phyloP scores from a whole-genome alignment of 1,140 invertebrate genomes.

The Macrobrachium rosenbergii region DNA sequence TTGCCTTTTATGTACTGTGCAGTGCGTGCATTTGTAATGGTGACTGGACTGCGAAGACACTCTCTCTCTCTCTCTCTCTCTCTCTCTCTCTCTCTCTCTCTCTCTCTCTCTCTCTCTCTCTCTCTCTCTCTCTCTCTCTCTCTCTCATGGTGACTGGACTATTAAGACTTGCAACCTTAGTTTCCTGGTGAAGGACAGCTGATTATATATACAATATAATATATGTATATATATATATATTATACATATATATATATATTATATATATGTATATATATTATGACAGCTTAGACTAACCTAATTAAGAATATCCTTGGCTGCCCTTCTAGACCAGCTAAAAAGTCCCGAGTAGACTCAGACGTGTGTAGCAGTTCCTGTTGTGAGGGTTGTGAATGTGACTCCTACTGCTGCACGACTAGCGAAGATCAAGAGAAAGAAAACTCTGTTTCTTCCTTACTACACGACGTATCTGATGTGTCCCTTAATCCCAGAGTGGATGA shows the following conservation, averaged over 20 bases:
- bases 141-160: too few species aligned
- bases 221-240: conserved; percentile 39
- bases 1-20: too few species aligned
- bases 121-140: too few species aligned
- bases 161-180: too few species aligned
- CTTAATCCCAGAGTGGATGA: conserved; percentile 22
- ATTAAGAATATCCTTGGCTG: conserved; percentile 40
- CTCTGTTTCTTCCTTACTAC: conserved; percentile 21
- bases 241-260: conserved; percentile 37
- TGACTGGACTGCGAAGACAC: too few species aligned
- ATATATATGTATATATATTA: not conserved
- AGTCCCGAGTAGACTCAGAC: conserved; percentile 56
- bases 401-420: conserved; percentile 47
- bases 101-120: too few species aligned
- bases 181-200: too few species aligned
- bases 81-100: too few species aligned
- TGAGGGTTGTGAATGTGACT: conserved; percentile 64
- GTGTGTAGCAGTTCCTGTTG: conserved; percentile 57
- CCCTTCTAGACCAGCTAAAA: conserved; percentile 60
- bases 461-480: conserved; percentile 9
- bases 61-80: too few species aligned
- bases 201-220: conserved; percentile 22
- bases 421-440: conserved; percentile 52
- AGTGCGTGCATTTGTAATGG: too few species aligned
- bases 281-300: conserved; percentile 26